These are phyloP conservation scores for Sinocyclocheilus maitianheensis DNA, from an alignment of 2,113 vertebrate genomes.

Conservation along the genomic window DNA sequence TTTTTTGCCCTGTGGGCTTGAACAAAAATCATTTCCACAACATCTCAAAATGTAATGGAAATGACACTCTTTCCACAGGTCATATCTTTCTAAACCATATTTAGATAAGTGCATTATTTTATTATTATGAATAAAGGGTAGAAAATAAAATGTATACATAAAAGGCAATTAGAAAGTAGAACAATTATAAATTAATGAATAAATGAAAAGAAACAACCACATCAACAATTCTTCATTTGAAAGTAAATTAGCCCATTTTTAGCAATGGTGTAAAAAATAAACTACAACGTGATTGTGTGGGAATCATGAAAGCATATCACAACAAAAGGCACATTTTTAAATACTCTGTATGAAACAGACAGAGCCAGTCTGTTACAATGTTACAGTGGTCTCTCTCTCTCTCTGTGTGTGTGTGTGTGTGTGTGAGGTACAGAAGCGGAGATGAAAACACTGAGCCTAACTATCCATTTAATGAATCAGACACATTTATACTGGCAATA, in stretches of 20 bases:
- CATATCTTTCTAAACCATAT: background rate
- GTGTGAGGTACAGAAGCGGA: constrained; percentile 44
- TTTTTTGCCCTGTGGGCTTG: background rate
- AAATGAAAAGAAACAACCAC: background rate
- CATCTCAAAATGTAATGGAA: background rate
- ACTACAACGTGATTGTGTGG: background rate
- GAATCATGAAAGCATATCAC: background rate
- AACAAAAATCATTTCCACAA: background rate
- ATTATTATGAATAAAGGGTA: background rate
- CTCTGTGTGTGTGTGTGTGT: background rate
- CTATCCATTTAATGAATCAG: constrained; percentile 86
- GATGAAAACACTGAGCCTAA: constrained; percentile 58
- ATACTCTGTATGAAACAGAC: background rate
- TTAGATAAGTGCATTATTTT: background rate
- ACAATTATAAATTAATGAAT: background rate
- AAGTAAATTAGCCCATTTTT: background rate
- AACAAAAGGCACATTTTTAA: background rate
- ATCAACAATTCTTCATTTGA: background rate
- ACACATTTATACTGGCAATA: constrained; percentile 55
- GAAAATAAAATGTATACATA: background rate
- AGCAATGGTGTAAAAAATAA: background rate
- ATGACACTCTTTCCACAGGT: background rate
- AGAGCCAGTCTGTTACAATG: background rate
- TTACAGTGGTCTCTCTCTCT: background rate
- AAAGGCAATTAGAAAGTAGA: background rate